A percentile compares a stretch with the other conserved stretches of the same genome.
Evolutionary conservation across 2,113 vertebrate species (phyloP).

Genomic region (Sceloporus tristichus): DNA sequence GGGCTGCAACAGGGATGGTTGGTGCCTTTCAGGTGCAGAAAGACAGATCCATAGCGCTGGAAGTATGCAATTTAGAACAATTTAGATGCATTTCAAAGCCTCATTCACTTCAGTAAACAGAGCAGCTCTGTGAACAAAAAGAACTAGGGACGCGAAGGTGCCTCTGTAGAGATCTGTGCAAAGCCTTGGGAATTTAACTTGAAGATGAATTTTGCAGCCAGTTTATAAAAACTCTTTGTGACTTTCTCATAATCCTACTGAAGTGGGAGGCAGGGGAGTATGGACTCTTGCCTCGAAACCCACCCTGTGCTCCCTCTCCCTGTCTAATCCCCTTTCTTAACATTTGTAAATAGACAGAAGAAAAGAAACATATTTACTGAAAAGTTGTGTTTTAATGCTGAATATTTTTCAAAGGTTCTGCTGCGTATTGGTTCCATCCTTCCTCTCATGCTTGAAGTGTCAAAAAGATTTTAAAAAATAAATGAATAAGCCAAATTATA

Average conservation of each 20-base stretch:
- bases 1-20: too few species aligned
- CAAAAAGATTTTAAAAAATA: constrained; percentile 56
- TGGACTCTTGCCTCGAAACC: constrained; percentile 30
- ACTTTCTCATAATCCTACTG: constrained; percentile 43
- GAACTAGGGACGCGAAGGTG: too few species aligned
- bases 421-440: constrained; percentile 55
- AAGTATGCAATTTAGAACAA: too few species aligned
- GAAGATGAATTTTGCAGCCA: background rate
- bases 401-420: constrained; percentile 68
- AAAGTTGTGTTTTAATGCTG: constrained; percentile 55
- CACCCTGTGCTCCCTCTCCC: background rate
- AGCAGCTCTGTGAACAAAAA: background rate
- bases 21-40: too few species aligned
- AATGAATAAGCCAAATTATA: constrained; percentile 69
- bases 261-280: background rate
- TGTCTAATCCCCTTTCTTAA: constrained; percentile 63
- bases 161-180: background rate
- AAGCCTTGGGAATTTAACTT: background rate
- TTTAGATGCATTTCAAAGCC: too few species aligned
- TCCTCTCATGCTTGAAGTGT: constrained; percentile 65
- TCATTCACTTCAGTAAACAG: background rate
- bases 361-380: constrained; percentile 60
- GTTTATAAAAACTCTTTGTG: constrained; percentile 69
- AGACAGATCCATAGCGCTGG: too few species aligned
- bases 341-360: constrained; percentile 69